phyloP scores from a whole-genome alignment of 2,888 invertebrate genomes.

The Charanyca ferruginea region DNA sequence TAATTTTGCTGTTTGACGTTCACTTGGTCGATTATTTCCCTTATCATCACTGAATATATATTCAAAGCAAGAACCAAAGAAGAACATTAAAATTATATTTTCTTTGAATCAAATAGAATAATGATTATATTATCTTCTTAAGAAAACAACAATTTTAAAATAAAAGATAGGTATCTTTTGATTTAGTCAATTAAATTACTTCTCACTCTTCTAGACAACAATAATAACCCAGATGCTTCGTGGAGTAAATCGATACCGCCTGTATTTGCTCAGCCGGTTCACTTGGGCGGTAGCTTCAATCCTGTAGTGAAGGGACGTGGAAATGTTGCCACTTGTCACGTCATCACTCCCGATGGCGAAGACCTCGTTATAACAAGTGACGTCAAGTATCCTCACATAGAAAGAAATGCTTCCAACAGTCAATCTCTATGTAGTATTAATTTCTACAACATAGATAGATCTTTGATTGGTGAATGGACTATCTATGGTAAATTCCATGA shows the following conservation, averaged over 20 bases:
- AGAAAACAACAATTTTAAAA: too few relatives aligned
- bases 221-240: slow-evolving; percentile 32
- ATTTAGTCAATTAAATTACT: neutral
- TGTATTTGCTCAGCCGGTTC: slow-evolving; percentile 66
- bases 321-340: slow-evolving; percentile 66
- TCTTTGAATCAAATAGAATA: too few relatives aligned
- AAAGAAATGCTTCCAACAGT: slow-evolving; percentile 50
- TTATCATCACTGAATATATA: too few relatives aligned
- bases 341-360: slow-evolving; percentile 74
- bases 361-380: slow-evolving; percentile 64
- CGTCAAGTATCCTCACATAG: slow-evolving; percentile 67
- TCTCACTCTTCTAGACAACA: slow-evolving; percentile 56
- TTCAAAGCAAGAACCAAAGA: too few relatives aligned
- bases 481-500: slow-evolving; percentile 69
- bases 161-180: neutral
- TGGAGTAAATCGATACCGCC: slow-evolving; percentile 49
- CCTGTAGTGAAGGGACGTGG: slow-evolving; percentile 64
- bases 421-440: slow-evolving; percentile 64
- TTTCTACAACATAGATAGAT: slow-evolving; percentile 66
- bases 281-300: slow-evolving; percentile 66
- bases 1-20: neutral
- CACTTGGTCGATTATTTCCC: slow-evolving; percentile 4
- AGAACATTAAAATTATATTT: too few relatives aligned
- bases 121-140: too few relatives aligned
- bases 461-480: slow-evolving; percentile 71